These are phyloP conservation scores for Nyctalus aviator DNA, from an alignment of 2,797 vertebrate genomes.

Conservation along the genomic window DNA sequence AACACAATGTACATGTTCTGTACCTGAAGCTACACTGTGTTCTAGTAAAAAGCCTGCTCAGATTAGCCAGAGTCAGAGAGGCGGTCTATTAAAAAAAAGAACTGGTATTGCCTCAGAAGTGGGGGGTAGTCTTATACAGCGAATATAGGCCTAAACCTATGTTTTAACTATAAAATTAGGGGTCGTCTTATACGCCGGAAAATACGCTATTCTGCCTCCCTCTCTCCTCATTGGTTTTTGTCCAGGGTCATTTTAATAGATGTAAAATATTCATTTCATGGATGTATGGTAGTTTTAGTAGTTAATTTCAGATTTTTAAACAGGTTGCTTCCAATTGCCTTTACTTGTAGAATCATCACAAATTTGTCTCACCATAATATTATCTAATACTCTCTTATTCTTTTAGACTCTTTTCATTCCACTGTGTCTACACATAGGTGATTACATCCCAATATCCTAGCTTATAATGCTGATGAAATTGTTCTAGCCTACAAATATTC, in stretches of 20 bases:
- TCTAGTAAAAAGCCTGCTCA: no score
- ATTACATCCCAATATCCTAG: not conserved
- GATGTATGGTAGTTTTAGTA: not conserved
- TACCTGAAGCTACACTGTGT: no score
- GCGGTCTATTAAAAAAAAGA: no score
- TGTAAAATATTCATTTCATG: not conserved
- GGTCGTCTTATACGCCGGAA: no score
- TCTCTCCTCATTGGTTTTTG: not conserved
- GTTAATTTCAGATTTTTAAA: slow-evolving; percentile 41
- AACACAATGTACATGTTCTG: no score
- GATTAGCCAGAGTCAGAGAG: no score
- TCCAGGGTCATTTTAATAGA: not conserved
- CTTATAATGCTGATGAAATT: not conserved
- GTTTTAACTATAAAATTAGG: no score
- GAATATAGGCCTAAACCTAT: no score
- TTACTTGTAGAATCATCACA: not conserved
- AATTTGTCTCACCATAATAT: not conserved
- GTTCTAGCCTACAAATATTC: not conserved
- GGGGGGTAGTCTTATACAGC: no score
- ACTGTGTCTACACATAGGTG: not conserved
- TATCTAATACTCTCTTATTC: not conserved
- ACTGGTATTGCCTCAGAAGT: no score
- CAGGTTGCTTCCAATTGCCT: not conserved
- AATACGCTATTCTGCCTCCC: not conserved
- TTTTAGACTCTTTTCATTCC: not conserved